Evolutionary conservation across 2,113 vertebrate species (phyloP), one percentile per base, ranked within the genome.

Genomic region (Oncorhynchus masou): DNA sequence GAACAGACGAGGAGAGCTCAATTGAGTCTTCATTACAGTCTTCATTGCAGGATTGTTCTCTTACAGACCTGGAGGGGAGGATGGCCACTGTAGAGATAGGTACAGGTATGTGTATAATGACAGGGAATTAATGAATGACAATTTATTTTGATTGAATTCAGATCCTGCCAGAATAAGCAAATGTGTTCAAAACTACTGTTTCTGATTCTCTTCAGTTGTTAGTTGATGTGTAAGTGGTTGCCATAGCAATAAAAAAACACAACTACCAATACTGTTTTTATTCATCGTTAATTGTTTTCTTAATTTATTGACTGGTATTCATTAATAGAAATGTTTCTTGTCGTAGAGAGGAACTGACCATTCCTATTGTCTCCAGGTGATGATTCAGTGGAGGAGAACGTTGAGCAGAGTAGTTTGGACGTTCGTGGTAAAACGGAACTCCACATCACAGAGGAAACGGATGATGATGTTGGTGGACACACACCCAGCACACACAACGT

Each of bases 381-480:
- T 81, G 90, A 86, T 29, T 80, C 83, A 0, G 39, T 11, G 39
- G 39, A 45, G 39, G 85, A 87, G 24, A 81, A 66, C 57, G 22
- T 66, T 73, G 94, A 84, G 73, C 39, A 9, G 8, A 84, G 51
- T 54, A 74, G 70, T 75, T 79, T 76, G 13, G 54, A 88, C 64
- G 68, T 89, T 45, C 89, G 86, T 0, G 94, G 95, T 78, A 97
- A 94, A 87, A 95, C 94, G 0, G 94, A 94, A 0, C 94, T 97
- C 34, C 96, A 96, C 81, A 97, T 98, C 0, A 89, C 81, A 0
- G 97, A 98, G 89, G 97, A 98, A 70, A 94, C 95, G 0, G 93
- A 94, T 12, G 96, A 98, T 0, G 95, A 95, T 0, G 90, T 96
- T 70, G 90, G 94, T 79, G 82, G 93, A 39, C 88, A 86, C 1